Base-by-base conservation (phyloP, 1,140 invertebrate species). In the Berghia stephanieae region DNA sequence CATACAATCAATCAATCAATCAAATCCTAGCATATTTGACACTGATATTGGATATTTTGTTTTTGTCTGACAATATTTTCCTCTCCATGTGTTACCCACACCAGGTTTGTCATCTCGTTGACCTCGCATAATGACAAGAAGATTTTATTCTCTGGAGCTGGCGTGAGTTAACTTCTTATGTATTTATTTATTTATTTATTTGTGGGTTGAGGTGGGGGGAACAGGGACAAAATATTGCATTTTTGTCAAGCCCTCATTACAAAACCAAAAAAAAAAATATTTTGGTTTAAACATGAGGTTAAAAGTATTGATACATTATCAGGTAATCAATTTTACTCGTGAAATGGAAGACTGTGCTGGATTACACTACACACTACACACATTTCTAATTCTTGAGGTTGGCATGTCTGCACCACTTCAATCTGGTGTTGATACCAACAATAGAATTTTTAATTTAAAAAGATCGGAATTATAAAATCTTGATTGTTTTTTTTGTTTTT, bases 81-180 rank as follows among this genome's bases (percentile, higher is more conserved):
- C 24, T 13, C 24, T 60, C 36, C 27, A 10, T 21, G 13, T 57
- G 5, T 69, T 78, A 46, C 63, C 8, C 55, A 42, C 76, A 78
- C 16, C 79, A 84, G 83, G 31, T 84, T 80, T 80, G 81, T 84
- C 2, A 78, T 60, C 40, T 73, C 72, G 34, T 34, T 84, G 18
- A 31, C 76, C 3, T 82, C 80, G 66, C 52, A 78, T 18, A 55
- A 80, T 31, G 78, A 78, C 36, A 46, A 49, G 5, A 57, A 81
- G 31, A 2, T 79, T 24, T 43, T 94, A 67, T 83, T 94, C 43
- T 96, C 95, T 60, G 90, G 92, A 40, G 95, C 94, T 4, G 95
- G 95, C n/a, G n/a, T n/a, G n/a, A n/a, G 78, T 83, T 85, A 81
- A 73, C 78, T 79, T 52, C 6, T 68, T 49, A 21, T 18, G n/a